A percentile compares a stretch with the other conserved stretches of the same genome.
Evolutionary conservation across 2,888 invertebrate species (phyloP).

Genomic region (Latrodectus elegans): DNA sequence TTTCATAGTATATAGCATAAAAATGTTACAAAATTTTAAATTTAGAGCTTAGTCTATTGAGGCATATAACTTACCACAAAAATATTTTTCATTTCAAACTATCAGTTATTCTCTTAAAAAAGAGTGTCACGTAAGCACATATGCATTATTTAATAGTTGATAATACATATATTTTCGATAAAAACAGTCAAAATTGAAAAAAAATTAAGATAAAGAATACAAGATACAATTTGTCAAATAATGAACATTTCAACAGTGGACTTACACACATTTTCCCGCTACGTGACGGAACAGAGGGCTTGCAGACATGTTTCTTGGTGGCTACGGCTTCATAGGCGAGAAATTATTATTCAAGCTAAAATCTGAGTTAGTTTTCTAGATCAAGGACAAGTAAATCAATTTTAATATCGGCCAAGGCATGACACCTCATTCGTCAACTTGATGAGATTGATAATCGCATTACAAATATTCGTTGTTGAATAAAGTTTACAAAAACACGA

Average conservation of each 20-base stretch:
- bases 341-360: not conserved
- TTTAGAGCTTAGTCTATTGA: no score
- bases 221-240: no score
- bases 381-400: conserved; percentile 47
- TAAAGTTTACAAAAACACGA: not conserved
- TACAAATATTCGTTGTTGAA: not conserved
- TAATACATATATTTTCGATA: no score
- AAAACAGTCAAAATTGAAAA: no score
- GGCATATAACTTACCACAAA: no score
- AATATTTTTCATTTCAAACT: no score
- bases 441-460: not conserved
- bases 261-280: conserved; percentile 36
- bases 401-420: conserved; percentile 54
- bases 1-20: no score
- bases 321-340: not conserved
- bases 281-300: conserved; percentile 47
- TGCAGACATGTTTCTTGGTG: conserved; percentile 29
- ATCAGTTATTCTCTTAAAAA: no score
- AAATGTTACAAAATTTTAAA: no score
- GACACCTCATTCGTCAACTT: conserved; percentile 15
- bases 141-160: no score
- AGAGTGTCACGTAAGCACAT: no score
- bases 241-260: not conserved
- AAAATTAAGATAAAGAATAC: no score
- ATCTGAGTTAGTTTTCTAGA: conserved; percentile 30